Conservation (phyloP, 2,113 vertebrate genomes). For the Petrocephalus zakoni region DNA sequence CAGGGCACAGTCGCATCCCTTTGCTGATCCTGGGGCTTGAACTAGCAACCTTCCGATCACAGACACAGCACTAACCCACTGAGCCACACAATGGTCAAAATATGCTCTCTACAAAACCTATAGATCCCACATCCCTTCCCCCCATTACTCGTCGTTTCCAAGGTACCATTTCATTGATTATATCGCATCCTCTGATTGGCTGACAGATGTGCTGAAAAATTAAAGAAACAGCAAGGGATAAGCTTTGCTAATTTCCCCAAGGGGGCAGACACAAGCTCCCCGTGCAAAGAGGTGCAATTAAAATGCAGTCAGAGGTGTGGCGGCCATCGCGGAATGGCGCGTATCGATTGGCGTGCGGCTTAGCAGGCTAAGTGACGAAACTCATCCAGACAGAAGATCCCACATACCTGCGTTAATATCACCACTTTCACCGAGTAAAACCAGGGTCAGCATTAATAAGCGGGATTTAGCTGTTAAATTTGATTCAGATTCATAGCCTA, state of each 20-base stretch:
- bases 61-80: neutral
- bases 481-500: neutral
- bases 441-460: neutral
- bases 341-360: neutral
- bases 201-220: slow-evolving; percentile 34
- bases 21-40: neutral
- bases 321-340: neutral
- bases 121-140: slow-evolving; percentile 5
- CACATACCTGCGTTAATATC: slow-evolving; percentile 7
- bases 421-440: neutral
- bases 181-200: slow-evolving; percentile 18
- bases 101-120: slow-evolving; percentile 2
- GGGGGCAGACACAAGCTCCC: neutral
- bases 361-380: neutral
- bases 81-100: neutral
- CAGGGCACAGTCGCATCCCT: neutral
- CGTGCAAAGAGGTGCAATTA: slow-evolving; percentile 13
- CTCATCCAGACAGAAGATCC: neutral
- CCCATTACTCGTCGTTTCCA: slow-evolving; percentile 18
- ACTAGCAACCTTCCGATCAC: neutral
- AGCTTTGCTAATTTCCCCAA: neutral
- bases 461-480: neutral
- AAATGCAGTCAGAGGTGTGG: slow-evolving; percentile 1
- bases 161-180: slow-evolving; percentile 17
- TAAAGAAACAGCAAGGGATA: slow-evolving; percentile 21